These are phyloP conservation scores for Leuctra nigra DNA, from an alignment of 2,888 invertebrate species.

Conservation along the genomic window DNA sequence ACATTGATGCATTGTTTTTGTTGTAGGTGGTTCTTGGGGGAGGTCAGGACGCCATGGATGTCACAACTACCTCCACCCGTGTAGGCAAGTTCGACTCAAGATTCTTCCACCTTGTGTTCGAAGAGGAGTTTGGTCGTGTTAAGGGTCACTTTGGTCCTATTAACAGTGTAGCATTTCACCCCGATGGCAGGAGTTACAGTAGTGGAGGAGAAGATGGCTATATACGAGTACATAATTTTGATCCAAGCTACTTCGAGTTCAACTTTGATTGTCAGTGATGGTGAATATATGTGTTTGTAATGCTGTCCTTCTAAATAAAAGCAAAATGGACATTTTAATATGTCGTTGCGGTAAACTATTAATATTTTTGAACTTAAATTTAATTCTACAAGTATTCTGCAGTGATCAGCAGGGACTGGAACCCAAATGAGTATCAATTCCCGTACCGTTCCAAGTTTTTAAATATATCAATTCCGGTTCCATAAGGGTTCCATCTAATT, in stretches of 20 bases:
- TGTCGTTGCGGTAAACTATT: no score
- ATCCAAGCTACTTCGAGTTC: constrained; percentile 93
- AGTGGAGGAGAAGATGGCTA: constrained; percentile 99
- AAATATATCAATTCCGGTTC: no score
- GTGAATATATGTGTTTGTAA: no score
- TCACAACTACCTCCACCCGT: constrained; percentile 88
- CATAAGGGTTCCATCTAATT: no score
- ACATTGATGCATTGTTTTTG: no score
- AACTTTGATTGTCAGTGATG: constrained; percentile 71
- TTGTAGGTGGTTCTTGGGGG: constrained; percentile 84
- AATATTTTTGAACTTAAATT: no score
- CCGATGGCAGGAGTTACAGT: constrained; percentile 92
- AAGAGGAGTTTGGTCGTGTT: constrained; percentile 95
- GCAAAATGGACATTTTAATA: no score
- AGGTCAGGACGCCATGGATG: constrained; percentile 99
- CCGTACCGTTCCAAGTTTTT: no score
- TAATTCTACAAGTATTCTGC: no score
- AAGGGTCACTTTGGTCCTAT: constrained; percentile 99
- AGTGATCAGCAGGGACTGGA: no score
- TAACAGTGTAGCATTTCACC: constrained; percentile 96
- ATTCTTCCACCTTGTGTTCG: constrained; percentile 93
- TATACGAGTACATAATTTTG: constrained; percentile 92
- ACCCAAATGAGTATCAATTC: no score
- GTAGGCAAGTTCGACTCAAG: constrained; percentile 95
- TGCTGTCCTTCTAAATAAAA: background rate